Evolutionary conservation across 1,140 invertebrate genomes (phyloP), one percentile per base, ranked within the genome.

Genomic region (Drosophila fuyamai): DNA sequence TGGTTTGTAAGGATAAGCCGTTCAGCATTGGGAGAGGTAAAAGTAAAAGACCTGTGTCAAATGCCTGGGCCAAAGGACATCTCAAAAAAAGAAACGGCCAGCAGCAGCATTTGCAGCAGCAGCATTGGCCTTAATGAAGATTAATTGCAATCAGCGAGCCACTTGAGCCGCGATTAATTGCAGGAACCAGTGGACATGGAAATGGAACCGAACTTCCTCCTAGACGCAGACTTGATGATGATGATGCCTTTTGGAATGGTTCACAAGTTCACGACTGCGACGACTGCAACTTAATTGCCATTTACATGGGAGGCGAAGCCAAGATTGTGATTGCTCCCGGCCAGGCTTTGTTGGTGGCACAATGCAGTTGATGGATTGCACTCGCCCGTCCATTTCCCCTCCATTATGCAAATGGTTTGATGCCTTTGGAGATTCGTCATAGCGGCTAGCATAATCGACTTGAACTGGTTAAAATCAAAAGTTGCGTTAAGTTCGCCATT

Each of bases 61-160:
- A 76, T 60, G 72, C 16, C 68, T 41, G 67, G 67, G 66, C 67
- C 71, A 74, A 76, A 75, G 73, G 71, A 77, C 62, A 61, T 77
- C 44, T 53, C 56, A 36, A 29, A 44, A 32, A 29, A 44, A 32
- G 51, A 41, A 71, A 70, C 27, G 16, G 36, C 16, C 67, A 55
- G 66, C 18, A 13, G 23, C 46, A 35, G 32, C 36, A 53, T 9
- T 5, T 29, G 38, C 47, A 29, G 63, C 41, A 13, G 48, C 32
- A 58, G 77, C 50, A 65, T 47, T 46, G 55, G 58, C 61, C 88
- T 88, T 90, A 90, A 90, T 90, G 86, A 90, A 90, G 86, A 90
- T 90, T 90, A 90, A 90, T 90, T 90, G 86, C 86, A 90, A 90
- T 90, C 88, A 91, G 88, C 77, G 82, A 79, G 88, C 86, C 88